Evolutionary conservation across 1,140 invertebrate genomes (phyloP).

Genomic region (Centruroides sculpturatus): DNA sequence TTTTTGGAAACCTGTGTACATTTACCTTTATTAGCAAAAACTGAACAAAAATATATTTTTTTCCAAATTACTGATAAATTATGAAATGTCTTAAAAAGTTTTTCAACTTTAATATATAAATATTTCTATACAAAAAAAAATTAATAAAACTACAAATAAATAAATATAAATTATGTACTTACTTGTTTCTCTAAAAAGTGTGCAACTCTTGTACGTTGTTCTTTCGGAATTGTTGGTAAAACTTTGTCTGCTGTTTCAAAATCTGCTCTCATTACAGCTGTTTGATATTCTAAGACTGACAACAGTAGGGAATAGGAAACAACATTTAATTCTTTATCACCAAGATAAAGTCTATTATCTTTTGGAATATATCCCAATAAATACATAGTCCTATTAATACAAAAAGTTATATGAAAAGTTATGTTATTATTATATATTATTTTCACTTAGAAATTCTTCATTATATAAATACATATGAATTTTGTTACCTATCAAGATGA

Average conservation of each 20-base stretch:
- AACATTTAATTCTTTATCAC: slow-evolving; percentile 94
- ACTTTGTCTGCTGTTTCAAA: slow-evolving; percentile 94
- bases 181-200: slow-evolving; percentile 98
- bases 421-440: too few relatives aligned
- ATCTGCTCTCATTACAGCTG: slow-evolving; percentile 94
- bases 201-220: slow-evolving; percentile 90
- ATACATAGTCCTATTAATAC: slow-evolving; percentile 48
- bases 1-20: too few relatives aligned
- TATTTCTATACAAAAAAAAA: too few relatives aligned
- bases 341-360: slow-evolving; percentile 90
- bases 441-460: too few relatives aligned
- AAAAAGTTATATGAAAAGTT: too few relatives aligned
- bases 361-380: slow-evolving; percentile 93
- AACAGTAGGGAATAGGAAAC: slow-evolving; percentile 68
- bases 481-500: slow-evolving; percentile 66
- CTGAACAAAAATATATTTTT: too few relatives aligned
- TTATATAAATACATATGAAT: too few relatives aligned
- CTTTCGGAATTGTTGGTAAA: slow-evolving; percentile 84
- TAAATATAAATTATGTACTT: not conserved
- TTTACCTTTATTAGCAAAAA: too few relatives aligned
- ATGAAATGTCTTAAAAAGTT: too few relatives aligned
- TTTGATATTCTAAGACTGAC: slow-evolving; percentile 96
- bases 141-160: too few relatives aligned
- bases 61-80: too few relatives aligned
- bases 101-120: too few relatives aligned